Conservation (phyloP, 2,888 invertebrate species). For the Formica aserva region DNA sequence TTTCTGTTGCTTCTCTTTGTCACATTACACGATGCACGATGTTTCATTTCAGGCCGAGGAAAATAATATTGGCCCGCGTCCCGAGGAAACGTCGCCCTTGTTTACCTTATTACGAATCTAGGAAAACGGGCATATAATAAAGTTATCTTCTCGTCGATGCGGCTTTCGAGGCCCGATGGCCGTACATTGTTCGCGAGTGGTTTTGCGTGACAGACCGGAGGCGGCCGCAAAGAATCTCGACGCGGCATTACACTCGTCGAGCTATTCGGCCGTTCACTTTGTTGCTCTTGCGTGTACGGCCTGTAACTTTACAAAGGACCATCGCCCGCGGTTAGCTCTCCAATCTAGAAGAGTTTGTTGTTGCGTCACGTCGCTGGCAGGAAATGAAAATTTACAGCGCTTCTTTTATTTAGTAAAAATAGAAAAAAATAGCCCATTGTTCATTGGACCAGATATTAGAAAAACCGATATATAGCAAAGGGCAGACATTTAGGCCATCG, state of each 20-base stretch:
- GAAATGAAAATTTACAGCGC: conserved; percentile 39
- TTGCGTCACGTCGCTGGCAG: neutral
- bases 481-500: neutral
- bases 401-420: neutral
- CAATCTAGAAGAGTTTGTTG: conserved; percentile 8
- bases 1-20: neutral
- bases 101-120: conserved; percentile 40
- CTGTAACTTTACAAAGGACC: conserved; percentile 24
- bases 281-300: neutral
- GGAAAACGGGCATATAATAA: conserved; percentile 48
- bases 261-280: conserved; percentile 24
- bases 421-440: conserved; percentile 27
- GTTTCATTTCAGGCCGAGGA: conserved; percentile 32
- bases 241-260: conserved; percentile 1
- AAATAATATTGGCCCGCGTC: neutral
- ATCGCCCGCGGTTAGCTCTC: conserved; percentile 23
- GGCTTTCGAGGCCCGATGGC: conserved; percentile 2
- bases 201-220: conserved; percentile 47
- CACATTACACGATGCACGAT: neutral
- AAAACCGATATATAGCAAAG: neutral
- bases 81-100: conserved; percentile 19
- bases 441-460: conserved; percentile 3
- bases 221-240: conserved; percentile 49
- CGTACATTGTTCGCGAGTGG: conserved; percentile 60
- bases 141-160: conserved; percentile 58